Evolutionary conservation across 2,113 vertebrate species (phyloP).

Genomic region (Pandion haliaetus): DNA sequence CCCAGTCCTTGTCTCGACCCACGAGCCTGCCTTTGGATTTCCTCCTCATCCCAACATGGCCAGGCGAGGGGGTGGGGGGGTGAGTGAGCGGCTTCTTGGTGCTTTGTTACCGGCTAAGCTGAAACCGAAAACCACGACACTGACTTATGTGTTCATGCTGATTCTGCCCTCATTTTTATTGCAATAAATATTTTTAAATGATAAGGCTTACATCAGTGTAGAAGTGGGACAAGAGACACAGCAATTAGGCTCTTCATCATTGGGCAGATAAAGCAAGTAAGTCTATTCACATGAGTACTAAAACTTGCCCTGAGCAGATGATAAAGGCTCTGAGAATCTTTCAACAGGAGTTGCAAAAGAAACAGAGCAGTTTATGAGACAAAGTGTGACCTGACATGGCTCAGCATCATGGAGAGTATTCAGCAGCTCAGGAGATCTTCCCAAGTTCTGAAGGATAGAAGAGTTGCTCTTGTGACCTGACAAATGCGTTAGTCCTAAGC

Average conservation of each 20-base stretch:
- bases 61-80: no score
- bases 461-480: background rate
- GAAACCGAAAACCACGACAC: no score
- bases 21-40: no score
- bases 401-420: background rate
- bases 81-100: no score
- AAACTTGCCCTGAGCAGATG: background rate
- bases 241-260: background rate
- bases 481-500: background rate
- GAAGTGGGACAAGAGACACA: background rate
- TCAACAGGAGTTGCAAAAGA: background rate
- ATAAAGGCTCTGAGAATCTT: background rate
- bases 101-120: no score
- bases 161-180: background rate
- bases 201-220: background rate
- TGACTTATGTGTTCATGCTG: rapidly evolving
- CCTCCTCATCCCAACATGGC: no score
- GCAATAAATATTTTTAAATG: background rate
- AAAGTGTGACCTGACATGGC: background rate
- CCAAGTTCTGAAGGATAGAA: background rate
- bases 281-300: background rate
- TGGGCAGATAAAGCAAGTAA: background rate
- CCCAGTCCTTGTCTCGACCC: no score
- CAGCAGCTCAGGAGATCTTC: background rate
- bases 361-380: background rate